phyloP scores from a whole-genome alignment of 2,797 vertebrate species.

The Danio kyathit region DNA sequence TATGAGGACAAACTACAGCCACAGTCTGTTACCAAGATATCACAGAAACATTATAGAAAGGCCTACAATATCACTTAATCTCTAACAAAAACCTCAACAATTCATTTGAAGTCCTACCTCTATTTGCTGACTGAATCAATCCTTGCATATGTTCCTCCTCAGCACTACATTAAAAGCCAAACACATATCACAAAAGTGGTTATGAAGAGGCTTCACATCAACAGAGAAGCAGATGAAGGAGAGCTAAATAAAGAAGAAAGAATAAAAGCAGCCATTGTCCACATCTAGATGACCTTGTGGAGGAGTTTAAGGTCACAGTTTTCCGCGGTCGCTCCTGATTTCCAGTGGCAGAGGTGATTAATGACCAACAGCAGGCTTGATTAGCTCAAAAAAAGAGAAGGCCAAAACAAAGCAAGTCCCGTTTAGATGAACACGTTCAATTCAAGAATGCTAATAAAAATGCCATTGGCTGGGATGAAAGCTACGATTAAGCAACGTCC shows the following conservation, averaged over 20 bases:
- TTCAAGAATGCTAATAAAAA: slow-evolving; percentile 71
- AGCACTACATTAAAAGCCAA: slow-evolving; percentile 14
- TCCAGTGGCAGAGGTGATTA: slow-evolving; percentile 58
- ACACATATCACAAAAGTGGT: slow-evolving; percentile 14
- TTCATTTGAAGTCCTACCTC: background rate
- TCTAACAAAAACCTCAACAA: background rate
- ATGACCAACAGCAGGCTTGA: slow-evolving; percentile 55
- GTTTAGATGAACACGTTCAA: slow-evolving; percentile 72
- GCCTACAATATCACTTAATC: slow-evolving; percentile 11
- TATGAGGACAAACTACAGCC: slow-evolving; percentile 40
- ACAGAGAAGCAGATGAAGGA: background rate
- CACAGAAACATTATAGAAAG: slow-evolving; percentile 25
- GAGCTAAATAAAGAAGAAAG: background rate
- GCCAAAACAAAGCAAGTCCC: slow-evolving; percentile 56
- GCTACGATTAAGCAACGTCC: slow-evolving; percentile 71
- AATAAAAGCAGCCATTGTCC: slow-evolving; percentile 36
- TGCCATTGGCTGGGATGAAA: slow-evolving; percentile 71
- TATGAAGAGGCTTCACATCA: slow-evolving; percentile 8
- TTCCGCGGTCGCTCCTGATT: slow-evolving; percentile 52
- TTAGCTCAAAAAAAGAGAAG: slow-evolving; percentile 54
- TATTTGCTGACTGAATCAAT: slow-evolving; percentile 29
- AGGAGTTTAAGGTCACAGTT: slow-evolving; percentile 49
- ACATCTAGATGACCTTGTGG: slow-evolving; percentile 43
- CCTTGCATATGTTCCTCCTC: background rate
- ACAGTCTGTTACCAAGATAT: slow-evolving; percentile 33